Evolutionary conservation across 2,888 invertebrate genomes (phyloP).

Genomic region (Odontomyia ornata): DNA sequence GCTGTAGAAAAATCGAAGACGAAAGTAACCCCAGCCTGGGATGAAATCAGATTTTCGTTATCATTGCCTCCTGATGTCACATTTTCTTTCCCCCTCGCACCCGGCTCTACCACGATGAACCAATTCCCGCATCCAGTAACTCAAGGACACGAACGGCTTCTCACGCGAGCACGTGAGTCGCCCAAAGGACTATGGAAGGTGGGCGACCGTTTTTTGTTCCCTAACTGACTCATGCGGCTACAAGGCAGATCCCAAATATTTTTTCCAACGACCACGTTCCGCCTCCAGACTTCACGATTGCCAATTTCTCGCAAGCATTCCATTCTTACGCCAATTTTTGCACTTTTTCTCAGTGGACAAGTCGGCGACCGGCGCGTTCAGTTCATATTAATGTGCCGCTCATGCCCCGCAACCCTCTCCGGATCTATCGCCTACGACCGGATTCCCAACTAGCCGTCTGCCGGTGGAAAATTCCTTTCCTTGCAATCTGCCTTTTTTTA

Average conservation of each 20-base stretch:
- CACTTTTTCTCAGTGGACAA: conserved; percentile 12
- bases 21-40: background rate
- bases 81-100: too few species aligned
- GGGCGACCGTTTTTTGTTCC: background rate
- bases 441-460: background rate
- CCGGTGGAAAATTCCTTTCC: conserved; percentile 22
- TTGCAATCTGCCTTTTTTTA: background rate
- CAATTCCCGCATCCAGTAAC: background rate
- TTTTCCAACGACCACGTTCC: background rate
- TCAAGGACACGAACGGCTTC: background rate
- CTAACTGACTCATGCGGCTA: too few species aligned
- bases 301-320: conserved; percentile 3
- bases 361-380: conserved; percentile 21
- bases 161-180: background rate
- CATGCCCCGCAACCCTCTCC: background rate
- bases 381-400: background rate
- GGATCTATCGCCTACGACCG: conserved; percentile 4
- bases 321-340: conserved; percentile 16
- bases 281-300: background rate
- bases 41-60: too few species aligned
- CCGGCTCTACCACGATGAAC: background rate
- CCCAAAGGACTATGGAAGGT: background rate
- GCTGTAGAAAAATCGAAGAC: background rate
- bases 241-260: background rate
- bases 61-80: too few species aligned